Conservation (phyloP, 1,140 invertebrate species). For the Solenopsis invicta region DNA sequence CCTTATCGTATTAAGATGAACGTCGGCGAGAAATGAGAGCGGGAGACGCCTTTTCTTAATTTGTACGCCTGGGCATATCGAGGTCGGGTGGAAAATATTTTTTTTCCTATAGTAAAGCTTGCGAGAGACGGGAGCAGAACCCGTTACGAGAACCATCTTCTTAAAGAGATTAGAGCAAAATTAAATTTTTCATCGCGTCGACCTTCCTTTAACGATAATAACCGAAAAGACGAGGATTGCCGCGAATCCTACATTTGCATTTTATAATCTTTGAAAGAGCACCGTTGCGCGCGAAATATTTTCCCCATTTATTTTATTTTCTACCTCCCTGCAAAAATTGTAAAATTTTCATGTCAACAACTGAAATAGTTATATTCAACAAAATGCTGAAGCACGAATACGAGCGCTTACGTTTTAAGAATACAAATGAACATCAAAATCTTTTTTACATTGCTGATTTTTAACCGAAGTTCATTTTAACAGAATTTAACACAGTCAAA, state of each 20-base stretch:
- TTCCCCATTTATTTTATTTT: not conserved
- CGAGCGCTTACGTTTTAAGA: not conserved
- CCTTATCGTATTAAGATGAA: slow-evolving; percentile 50
- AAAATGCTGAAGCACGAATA: not conserved
- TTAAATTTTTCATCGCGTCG: slow-evolving; percentile 66
- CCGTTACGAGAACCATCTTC: slow-evolving; percentile 44
- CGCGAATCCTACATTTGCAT: slow-evolving; percentile 32
- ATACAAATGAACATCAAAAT: not conserved
- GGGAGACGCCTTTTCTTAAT: slow-evolving; percentile 51
- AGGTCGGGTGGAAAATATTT: slow-evolving; percentile 54
- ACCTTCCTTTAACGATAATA: slow-evolving; percentile 34
- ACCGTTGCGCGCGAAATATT: not conserved
- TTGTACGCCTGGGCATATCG: slow-evolving; percentile 37
- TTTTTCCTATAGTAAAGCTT: slow-evolving; percentile 37
- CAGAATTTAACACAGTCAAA: not conserved
- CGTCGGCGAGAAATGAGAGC: slow-evolving; percentile 10
- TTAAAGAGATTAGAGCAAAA: slow-evolving; percentile 66
- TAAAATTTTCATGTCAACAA: slow-evolving; percentile 17
- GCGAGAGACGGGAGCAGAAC: slow-evolving; percentile 32
- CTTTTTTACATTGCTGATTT: not conserved
- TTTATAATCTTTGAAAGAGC: slow-evolving; percentile 36
- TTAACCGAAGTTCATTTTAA: not conserved
- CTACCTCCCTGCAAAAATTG: not conserved
- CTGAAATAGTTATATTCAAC: not conserved
- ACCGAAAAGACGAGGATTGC: slow-evolving; percentile 53